Evolutionary conservation across 2,797 vertebrate species (phyloP).

Genomic region (Sphenodon punctatus): DNA sequence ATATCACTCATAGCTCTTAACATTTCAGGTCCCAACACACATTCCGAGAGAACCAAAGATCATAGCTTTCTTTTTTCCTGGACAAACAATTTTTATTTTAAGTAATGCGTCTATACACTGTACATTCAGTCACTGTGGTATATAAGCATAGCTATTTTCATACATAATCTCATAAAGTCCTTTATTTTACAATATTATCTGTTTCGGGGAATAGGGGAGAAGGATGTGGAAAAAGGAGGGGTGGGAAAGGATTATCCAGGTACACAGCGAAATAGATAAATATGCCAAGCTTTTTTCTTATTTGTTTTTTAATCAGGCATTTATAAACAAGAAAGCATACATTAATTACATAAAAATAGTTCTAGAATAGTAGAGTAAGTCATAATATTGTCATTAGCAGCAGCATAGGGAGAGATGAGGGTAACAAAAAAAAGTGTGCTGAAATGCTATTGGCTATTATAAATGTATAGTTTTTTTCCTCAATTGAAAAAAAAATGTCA

Average conservation of each 20-base stretch:
- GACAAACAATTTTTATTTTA: constrained; percentile 98
- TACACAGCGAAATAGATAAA: constrained; percentile 85
- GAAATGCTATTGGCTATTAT: constrained; percentile 72
- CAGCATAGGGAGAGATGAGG: constrained; percentile 85
- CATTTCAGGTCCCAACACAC: background rate
- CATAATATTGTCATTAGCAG: constrained; percentile 92
- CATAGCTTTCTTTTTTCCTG: constrained; percentile 72
- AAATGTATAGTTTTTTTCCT: constrained; percentile 70
- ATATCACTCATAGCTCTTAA: no score
- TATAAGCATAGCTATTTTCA: constrained; percentile 95
- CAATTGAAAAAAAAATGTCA: constrained; percentile 67
- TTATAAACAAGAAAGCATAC: constrained; percentile 95
- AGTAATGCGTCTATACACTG: constrained; percentile 98
- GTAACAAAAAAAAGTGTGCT: constrained; percentile 72
- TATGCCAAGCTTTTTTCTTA: constrained; percentile 85
- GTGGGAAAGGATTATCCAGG: constrained; percentile 73
- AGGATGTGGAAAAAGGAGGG: constrained; percentile 63
- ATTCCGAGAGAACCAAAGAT: background rate
- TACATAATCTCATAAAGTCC: constrained; percentile 92
- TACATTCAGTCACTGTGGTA: constrained; percentile 97
- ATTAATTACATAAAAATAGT: constrained; percentile 98
- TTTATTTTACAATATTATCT: constrained; percentile 92
- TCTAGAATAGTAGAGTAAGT: constrained; percentile 89
- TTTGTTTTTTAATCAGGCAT: constrained; percentile 88
- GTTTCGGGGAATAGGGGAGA: constrained; percentile 75